A percentile compares a stretch with the other conserved stretches of the same genome.
Conservation (phyloP, 2,888 invertebrate species). For the Acanthosoma haemorrhoidale region DNA sequence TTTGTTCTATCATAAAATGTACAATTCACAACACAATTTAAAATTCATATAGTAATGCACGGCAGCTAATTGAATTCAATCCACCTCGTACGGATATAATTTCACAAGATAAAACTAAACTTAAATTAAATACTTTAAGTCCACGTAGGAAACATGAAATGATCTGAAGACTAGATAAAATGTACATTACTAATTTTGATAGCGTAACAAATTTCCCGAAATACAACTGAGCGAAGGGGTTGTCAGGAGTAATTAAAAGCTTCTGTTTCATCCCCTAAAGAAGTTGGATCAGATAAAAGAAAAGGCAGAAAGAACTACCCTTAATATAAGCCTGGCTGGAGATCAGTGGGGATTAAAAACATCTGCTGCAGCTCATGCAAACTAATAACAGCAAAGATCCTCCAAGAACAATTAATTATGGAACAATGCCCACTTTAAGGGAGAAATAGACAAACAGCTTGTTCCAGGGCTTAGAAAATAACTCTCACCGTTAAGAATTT, state of each 20-base stretch:
- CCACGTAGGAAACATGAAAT: too few species aligned
- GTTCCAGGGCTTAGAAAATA: background rate
- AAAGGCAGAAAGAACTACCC: background rate
- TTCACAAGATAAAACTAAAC: too few species aligned
- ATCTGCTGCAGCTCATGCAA: conserved; percentile 9
- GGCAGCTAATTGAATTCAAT: too few species aligned
- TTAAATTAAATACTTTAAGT: too few species aligned
- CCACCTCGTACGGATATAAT: too few species aligned
- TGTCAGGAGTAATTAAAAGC: background rate
- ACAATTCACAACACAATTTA: too few species aligned
- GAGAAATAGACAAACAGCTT: background rate
- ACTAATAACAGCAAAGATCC: conserved; percentile 6
- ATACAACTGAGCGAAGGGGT: background rate
- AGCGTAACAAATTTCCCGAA: background rate
- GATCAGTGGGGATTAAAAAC: conserved; percentile 17
- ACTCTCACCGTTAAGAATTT: too few species aligned
- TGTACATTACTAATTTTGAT: too few species aligned
- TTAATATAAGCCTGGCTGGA: background rate
- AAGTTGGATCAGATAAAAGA: conserved; percentile 14
- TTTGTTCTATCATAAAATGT: too few species aligned
- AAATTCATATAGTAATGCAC: too few species aligned
- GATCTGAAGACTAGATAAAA: too few species aligned
- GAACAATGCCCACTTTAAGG: conserved; percentile 10
- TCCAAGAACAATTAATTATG: background rate
- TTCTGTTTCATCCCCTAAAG: conserved; percentile 7